Evolutionary conservation across 2,888 invertebrate species (phyloP).

Genomic region (Leptinotarsa rubiginosa): DNA sequence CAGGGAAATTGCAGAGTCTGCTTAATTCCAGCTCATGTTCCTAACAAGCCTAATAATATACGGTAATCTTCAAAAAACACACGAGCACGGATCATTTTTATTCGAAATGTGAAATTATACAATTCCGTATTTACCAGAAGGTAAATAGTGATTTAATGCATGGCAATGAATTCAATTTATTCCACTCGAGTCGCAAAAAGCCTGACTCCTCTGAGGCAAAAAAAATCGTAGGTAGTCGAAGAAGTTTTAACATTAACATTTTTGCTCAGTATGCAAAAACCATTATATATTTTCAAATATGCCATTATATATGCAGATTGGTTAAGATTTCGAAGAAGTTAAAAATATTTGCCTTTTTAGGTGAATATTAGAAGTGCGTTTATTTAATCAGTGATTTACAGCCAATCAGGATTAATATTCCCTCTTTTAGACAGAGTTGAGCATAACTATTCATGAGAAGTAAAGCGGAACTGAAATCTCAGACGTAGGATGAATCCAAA

Average conservation of each 20-base stretch:
- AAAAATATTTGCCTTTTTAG: too few relatives aligned
- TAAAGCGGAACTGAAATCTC: too few relatives aligned
- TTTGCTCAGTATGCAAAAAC: background rate
- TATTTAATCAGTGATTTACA: too few relatives aligned
- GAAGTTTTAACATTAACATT: too few relatives aligned
- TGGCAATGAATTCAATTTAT: conserved; percentile 14
- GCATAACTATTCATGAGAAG: too few relatives aligned
- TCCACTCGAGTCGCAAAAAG: background rate
- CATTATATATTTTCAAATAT: background rate
- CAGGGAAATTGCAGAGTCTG: conserved; percentile 29
- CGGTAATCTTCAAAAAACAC: conserved; percentile 24
- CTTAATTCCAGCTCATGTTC: conserved; percentile 13
- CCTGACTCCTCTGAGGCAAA: conserved; percentile 1
- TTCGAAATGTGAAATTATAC: conserved; percentile 27
- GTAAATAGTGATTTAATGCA: conserved; percentile 29
- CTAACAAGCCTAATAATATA: conserved; percentile 35
- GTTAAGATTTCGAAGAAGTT: too few relatives aligned
- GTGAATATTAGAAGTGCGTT: too few relatives aligned
- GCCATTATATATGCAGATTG: background rate
- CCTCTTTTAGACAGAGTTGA: too few relatives aligned
- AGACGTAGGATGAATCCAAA: too few relatives aligned
- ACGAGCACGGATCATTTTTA: conserved; percentile 32
- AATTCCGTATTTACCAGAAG: conserved; percentile 31
- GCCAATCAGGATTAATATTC: too few relatives aligned
- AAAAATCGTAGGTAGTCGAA: background rate